A percentile compares a stretch with the other conserved stretches of the same genome.
These are phyloP conservation scores for Strix uralensis DNA, from an alignment of 2,113 vertebrate species.

Conservation along the genomic window DNA sequence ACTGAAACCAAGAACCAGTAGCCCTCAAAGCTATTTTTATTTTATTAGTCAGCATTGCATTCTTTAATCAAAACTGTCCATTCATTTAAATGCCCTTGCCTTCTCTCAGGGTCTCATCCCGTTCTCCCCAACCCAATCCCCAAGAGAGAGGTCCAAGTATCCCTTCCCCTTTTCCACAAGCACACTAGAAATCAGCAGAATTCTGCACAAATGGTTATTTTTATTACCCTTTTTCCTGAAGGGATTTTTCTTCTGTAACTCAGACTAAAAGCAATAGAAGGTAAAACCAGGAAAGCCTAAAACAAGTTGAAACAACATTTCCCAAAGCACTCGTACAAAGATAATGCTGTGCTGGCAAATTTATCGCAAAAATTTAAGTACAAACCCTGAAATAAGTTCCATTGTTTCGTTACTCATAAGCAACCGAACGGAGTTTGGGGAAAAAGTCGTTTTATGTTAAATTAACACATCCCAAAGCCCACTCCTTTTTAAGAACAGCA, in stretches of 20 bases:
- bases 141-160: neutral
- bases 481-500: neutral
- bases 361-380: fast-evolving
- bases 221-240: neutral
- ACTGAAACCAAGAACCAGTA: neutral
- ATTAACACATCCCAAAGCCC: neutral
- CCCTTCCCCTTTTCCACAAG: neutral
- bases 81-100: neutral
- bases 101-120: neutral
- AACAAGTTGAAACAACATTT: conserved; percentile 28
- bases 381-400: neutral
- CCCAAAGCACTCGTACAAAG: neutral
- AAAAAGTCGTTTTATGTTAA: neutral
- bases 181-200: neutral
- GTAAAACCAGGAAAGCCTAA: neutral
- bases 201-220: neutral
- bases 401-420: neutral
- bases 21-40: neutral
- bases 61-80: neutral
- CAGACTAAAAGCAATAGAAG: neutral
- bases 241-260: neutral
- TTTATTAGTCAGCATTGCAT: neutral
- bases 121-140: neutral
- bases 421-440: too few relatives aligned
- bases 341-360: neutral